A percentile compares a stretch with the other conserved stretches of the same genome.
These are phyloP conservation scores for Enteromius mattozi DNA, from an alignment of 2,797 vertebrate species.

Conservation along the genomic window DNA sequence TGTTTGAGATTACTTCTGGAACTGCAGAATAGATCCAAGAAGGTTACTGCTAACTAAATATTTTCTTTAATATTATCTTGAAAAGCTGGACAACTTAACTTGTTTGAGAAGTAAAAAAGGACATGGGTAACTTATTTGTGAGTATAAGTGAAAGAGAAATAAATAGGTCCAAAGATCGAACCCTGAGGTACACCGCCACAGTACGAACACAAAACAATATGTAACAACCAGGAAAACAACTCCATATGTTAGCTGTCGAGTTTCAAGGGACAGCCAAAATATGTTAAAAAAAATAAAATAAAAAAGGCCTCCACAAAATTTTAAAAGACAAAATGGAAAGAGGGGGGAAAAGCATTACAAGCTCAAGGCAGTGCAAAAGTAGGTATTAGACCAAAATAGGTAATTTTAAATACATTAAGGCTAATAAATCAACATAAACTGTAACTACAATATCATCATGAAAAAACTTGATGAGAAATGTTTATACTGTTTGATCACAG, in stretches of 20 bases:
- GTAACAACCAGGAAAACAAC: not conserved
- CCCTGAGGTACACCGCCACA: not conserved
- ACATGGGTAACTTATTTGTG: not conserved
- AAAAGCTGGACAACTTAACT: not conserved
- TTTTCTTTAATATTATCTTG: not conserved
- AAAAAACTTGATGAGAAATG: not conserved
- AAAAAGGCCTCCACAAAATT: not conserved
- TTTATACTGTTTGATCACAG: not conserved
- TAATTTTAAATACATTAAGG: not conserved
- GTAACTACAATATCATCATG: not conserved
- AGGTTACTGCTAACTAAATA: not conserved
- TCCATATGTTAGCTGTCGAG: not conserved
- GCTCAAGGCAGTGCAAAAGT: slow-evolving; percentile 6
- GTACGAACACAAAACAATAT: not conserved
- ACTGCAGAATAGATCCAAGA: not conserved
- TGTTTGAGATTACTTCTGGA: not conserved
- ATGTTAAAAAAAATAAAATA: not conserved
- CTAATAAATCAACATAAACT: not conserved
- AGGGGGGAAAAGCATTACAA: not conserved
- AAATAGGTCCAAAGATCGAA: slow-evolving; percentile 10
- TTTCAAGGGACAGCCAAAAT: slow-evolving; percentile 3
- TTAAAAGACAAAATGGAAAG: slow-evolving; percentile 27
- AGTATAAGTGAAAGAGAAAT: not conserved
- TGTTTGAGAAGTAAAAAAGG: not conserved
- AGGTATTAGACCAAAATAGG: not conserved